These are phyloP conservation scores for Lasioglossum lativentre DNA, from an alignment of 2,888 invertebrate species.

Conservation along the genomic window DNA sequence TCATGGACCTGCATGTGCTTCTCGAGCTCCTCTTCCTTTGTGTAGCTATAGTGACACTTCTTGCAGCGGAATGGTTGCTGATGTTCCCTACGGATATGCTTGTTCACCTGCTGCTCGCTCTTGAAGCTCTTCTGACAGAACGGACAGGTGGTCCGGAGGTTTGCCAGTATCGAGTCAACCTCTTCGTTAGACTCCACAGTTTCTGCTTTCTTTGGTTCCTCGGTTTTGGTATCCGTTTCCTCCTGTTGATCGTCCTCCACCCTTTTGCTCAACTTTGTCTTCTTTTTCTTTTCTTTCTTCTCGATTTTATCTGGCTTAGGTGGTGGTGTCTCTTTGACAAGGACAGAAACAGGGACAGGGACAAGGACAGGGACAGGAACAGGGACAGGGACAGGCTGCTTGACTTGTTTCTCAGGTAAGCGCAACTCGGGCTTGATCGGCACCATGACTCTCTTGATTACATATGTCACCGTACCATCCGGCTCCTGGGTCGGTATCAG, in stretches of 20 bases:
- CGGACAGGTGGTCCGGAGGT: conserved; percentile 65
- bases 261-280: too few relatives aligned
- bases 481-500: conserved; percentile 15
- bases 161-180: conserved; percentile 39
- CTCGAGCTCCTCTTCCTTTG: neutral
- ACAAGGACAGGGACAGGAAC: too few relatives aligned
- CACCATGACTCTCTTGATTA: neutral
- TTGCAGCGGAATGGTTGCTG: conserved; percentile 69
- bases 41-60: conserved; percentile 53
- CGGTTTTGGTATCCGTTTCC: neutral
- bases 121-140: conserved; percentile 69
- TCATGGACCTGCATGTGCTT: conserved; percentile 71
- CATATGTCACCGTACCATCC: neutral
- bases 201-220: conserved; percentile 2
- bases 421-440: too few relatives aligned
- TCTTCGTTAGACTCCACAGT: neutral
- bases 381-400: neutral
- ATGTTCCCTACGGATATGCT: conserved; percentile 67
- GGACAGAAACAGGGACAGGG: too few relatives aligned
- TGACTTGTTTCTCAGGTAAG: too few relatives aligned
- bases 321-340: neutral
- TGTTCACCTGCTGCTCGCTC: conserved; percentile 56
- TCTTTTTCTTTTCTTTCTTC: neutral
- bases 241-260: neutral
- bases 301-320: neutral